Conservation (phyloP, 2,888 invertebrate genomes). For the Thymelicus sylvestris region DNA sequence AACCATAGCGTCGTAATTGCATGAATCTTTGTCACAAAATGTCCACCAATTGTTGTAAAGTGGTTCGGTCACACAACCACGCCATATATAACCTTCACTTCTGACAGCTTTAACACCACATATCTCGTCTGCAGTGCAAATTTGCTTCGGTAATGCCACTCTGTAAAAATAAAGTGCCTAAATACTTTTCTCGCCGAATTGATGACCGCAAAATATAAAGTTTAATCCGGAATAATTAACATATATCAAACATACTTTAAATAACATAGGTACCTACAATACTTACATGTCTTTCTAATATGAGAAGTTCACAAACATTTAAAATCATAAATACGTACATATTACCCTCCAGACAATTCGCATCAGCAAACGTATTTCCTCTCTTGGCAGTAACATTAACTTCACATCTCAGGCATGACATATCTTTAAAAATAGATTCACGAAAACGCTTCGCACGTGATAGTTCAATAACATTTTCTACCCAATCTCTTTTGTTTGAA, state of each 20-base stretch:
- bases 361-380: conserved; percentile 51
- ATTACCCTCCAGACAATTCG: conserved; percentile 67
- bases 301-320: neutral
- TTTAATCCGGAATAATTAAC: too few relatives aligned
- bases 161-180: conserved; percentile 51
- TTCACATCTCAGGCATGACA: conserved; percentile 71
- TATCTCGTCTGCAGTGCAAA: conserved; percentile 63
- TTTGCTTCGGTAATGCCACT: conserved; percentile 54
- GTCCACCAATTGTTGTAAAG: conserved; percentile 70
- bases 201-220: too few relatives aligned
- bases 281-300: neutral
- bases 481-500: conserved; percentile 62
- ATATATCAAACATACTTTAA: too few relatives aligned
- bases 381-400: conserved; percentile 56
- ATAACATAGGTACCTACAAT: too few relatives aligned
- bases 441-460: conserved; percentile 62
- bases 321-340: conserved; percentile 55
- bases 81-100: conserved; percentile 67
- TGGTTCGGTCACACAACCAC: conserved; percentile 65
- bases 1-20: conserved; percentile 57
- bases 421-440: conserved; percentile 63
- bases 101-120: conserved; percentile 64
- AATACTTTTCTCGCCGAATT: too few relatives aligned
- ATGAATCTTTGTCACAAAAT: conserved; percentile 63
- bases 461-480: conserved; percentile 67